Evolutionary conservation across 2,888 invertebrate species (phyloP).

Genomic region (Macropis europaea): DNA sequence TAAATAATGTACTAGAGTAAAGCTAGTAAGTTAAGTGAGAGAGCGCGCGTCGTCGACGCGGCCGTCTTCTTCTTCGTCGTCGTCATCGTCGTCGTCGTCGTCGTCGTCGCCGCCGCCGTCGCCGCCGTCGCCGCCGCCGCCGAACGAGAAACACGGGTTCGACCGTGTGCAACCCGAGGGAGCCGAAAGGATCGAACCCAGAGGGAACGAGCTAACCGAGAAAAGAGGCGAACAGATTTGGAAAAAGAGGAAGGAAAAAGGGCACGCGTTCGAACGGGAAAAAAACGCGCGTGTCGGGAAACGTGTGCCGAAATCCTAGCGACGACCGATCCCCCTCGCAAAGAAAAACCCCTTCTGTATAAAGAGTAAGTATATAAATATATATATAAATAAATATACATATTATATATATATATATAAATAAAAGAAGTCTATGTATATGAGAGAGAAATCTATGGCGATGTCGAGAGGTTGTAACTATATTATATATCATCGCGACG

Average conservation of each 20-base stretch:
- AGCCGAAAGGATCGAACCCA: constrained; percentile 11
- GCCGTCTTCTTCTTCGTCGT: constrained; percentile 58
- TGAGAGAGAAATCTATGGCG: constrained; percentile 56
- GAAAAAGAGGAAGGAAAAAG: constrained; percentile 39
- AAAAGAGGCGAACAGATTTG: constrained; percentile 29
- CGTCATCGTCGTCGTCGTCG: constrained; percentile 16
- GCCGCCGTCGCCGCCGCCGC: constrained; percentile 4
- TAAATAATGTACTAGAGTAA: constrained; percentile 79
- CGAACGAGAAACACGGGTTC: constrained; percentile 12
- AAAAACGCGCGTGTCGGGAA: constrained; percentile 52
- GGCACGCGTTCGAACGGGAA: constrained; percentile 44
- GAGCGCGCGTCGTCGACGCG: constrained; percentile 49
- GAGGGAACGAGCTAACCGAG: constrained; percentile 20
- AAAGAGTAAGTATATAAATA: constrained; percentile 76
- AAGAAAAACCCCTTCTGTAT: constrained; percentile 76
- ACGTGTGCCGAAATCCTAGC: constrained; percentile 63
- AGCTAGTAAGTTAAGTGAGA: constrained; percentile 72
- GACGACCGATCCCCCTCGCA: constrained; percentile 68
- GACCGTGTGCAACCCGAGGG: constrained; percentile 5
- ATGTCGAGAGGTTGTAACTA: constrained; percentile 64
- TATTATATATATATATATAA: constrained; percentile 45
- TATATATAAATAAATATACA: constrained; percentile 51
- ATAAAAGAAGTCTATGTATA: constrained; percentile 58
- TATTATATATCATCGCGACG: constrained; percentile 54
- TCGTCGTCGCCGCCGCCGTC: constrained; percentile 49